These are phyloP conservation scores for Shinisaurus crocodilurus DNA, from an alignment of 2,113 vertebrate genomes.

Conservation along the genomic window DNA sequence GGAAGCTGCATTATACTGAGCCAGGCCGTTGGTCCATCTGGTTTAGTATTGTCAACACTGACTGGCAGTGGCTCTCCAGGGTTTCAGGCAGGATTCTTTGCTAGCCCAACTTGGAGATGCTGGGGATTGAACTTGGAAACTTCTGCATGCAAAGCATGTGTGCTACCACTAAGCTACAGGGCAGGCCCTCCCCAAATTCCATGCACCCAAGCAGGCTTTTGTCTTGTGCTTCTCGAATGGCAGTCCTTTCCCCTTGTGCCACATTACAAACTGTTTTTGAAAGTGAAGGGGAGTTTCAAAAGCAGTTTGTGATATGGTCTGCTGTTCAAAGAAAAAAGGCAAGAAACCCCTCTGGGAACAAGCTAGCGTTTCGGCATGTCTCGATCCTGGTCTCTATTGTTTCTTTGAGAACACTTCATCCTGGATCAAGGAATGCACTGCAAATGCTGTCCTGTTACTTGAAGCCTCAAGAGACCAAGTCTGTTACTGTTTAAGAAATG, in stretches of 20 bases:
- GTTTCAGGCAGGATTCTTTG: too few relatives aligned
- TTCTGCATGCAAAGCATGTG: too few relatives aligned
- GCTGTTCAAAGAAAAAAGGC: not conserved
- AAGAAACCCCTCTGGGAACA: not conserved
- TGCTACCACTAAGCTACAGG: too few relatives aligned
- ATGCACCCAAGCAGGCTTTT: not conserved
- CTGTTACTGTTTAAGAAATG: conserved; percentile 32
- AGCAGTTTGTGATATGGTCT: not conserved
- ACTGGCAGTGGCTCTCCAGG: too few relatives aligned
- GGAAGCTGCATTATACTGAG: too few relatives aligned
- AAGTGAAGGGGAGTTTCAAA: not conserved
- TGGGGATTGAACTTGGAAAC: too few relatives aligned
- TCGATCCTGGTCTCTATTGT: not conserved
- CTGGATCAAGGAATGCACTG: conserved; percentile 25
- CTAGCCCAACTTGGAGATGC: too few relatives aligned
- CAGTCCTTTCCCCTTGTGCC: not conserved
- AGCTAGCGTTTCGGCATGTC: not conserved
- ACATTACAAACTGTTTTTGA: not conserved
- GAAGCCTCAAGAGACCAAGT: conserved; percentile 35
- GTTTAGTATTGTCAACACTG: too few relatives aligned
- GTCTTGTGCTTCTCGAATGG: not conserved
- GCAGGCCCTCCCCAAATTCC: not conserved
- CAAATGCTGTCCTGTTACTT: not conserved
- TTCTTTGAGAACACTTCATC: not conserved
- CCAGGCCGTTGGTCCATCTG: too few relatives aligned